Evolutionary conservation across 1,140 invertebrate genomes (phyloP), one percentile per base, ranked within the genome.

Genomic region (Cotesia typhae): DNA sequence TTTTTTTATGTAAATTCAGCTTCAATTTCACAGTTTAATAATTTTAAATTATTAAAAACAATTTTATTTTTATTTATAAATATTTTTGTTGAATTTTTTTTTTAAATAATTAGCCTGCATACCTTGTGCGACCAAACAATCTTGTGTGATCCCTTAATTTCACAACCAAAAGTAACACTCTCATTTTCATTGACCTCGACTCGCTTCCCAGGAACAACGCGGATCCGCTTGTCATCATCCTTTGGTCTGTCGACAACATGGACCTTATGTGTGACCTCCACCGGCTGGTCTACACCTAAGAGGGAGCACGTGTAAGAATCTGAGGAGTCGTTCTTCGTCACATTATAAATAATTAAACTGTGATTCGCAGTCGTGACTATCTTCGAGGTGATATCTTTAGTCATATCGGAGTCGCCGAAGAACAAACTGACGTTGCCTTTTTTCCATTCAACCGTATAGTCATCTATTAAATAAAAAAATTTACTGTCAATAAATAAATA

Each of bases 61-160:
- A 28, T 28, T 28, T 28, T 28, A 28, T 28, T 28, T 28, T 28
- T 28, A 28, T 28, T 2, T 1, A 28, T 28, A 28, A 28, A 28
- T 28, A 28, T 28, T 28, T 28, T 28, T 28, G 1, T 28, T 28
- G 14, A 14, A 14, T 28, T 28, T 28, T 28, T 28, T 28, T 28
- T 28, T 28, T 38, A 70, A 66, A 41, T 36, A 35, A 12, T 14
- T n/a, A 3, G 17, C 12, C 4, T 9, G 41, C 41, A 76, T 77
- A 84, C 83, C 75, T 82, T 75, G 35, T 75, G 76, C 4, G 79
- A 84, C 82, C 82, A 85, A 17, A 73, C 79, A 37, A 84, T 81
- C n/a, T 75, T 69, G 0, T 20, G 47, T 35, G 60, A 61, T 1
- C 59, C 51, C 1, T 47, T 66, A 1, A 74, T 71, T 5, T 77